Base-by-base conservation (phyloP, 1,140 invertebrate species). In the Rhysida immarginata region DNA sequence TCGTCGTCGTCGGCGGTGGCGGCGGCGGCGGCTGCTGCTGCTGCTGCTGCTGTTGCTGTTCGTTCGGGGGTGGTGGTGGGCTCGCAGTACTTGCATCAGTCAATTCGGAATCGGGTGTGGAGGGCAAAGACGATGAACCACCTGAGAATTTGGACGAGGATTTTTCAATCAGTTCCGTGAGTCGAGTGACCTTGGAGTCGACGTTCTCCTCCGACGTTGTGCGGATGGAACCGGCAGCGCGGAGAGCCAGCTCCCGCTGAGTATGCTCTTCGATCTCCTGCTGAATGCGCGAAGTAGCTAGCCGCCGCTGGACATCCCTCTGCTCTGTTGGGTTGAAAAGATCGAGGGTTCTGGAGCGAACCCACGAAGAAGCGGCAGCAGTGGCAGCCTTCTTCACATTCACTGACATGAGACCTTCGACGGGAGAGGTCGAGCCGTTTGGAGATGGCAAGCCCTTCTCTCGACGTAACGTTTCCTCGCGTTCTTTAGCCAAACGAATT, bases 401-500 rank as follows among this genome's bases (percentile, higher is more conserved):
- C 35, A 44, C 53, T 11, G 53, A 43, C 20, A 43, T 23, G 21
- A 43, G 27, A 26, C 55, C 18, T 26, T 29, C n/a, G 45, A 23
- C 35, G n/a, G 8, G 26, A 23, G 14, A 35, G 42, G 25, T 43
- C 23, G 29, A 35, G n/a, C n/a, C n/a, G n/a, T n/a, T n/a, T n/a
- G n/a, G n/a, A n/a, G n/a, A n/a, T n/a, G n/a, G n/a, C n/a, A n/a
- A n/a, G n/a, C n/a, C n/a, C n/a, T n/a, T n/a, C n/a, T n/a, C n/a
- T n/a, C n/a, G n/a, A n/a, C n/a, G n/a, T n/a, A n/a, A n/a, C n/a
- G n/a, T 76, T 57, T 76, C 76, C 63, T 79, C 77, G 29, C 77
- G 61, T 54, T 78, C 76, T 50, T 67, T 63, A 2, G 71, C 67
- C 23, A 77, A 57, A 48, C 77, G 67, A 35, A 78, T 78, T 61